A percentile compares a stretch with the other conserved stretches of the same genome.
These are phyloP conservation scores for Nomada fabriciana DNA, from an alignment of 2,888 invertebrate genomes.

Conservation along the genomic window DNA sequence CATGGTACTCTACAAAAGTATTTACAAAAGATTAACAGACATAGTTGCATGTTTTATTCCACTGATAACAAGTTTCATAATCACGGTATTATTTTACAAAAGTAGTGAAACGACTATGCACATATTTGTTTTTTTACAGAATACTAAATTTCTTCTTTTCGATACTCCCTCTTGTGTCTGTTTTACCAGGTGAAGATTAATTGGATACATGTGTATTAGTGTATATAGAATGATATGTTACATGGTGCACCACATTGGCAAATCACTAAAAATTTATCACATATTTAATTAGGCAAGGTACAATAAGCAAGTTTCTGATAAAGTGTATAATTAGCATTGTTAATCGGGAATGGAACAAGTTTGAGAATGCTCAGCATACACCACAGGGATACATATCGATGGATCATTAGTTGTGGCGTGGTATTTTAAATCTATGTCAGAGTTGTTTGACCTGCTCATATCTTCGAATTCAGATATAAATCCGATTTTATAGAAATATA, in stretches of 20 bases:
- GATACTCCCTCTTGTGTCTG: conserved; percentile 42
- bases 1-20: too few species aligned
- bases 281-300: conserved; percentile 55
- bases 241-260: conserved; percentile 64
- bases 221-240: conserved; percentile 40
- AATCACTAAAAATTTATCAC: conserved; percentile 61
- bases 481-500: conserved; percentile 21
- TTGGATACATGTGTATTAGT: conserved; percentile 47
- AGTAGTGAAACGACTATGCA: too few species aligned
- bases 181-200: conserved; percentile 58
- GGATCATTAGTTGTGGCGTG: conserved; percentile 43
- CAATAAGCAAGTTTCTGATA: conserved; percentile 19
- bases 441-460: conserved; percentile 57
- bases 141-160: conserved; percentile 19
- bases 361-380: conserved; percentile 13
- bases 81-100: too few species aligned
- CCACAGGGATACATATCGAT: conserved; percentile 22
- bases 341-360: conserved; percentile 4
- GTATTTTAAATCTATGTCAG: conserved; percentile 62
- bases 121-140: not conserved
- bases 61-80: too few species aligned
- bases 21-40: too few species aligned
- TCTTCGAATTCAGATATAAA: conserved; percentile 45
- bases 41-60: too few species aligned
- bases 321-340: conserved; percentile 20